A percentile compares a stretch with the other conserved stretches of the same genome.
Conservation (phyloP, 2,797 vertebrate genomes). For the Rhabdomys pumilio region DNA sequence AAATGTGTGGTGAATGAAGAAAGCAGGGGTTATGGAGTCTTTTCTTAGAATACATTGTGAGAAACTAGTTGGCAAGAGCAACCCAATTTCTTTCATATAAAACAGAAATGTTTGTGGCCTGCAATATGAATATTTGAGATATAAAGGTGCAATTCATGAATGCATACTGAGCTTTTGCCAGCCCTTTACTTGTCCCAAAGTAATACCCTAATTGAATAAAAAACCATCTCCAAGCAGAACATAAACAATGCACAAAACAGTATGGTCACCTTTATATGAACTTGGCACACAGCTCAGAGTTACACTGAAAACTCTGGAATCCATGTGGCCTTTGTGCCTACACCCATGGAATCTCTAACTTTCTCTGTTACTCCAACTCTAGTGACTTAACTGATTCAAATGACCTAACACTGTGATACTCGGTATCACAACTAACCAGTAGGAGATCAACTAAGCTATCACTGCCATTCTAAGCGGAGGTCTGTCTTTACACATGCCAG, state of each 20-base stretch:
- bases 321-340: neutral
- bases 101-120: neutral
- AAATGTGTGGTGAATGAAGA: neutral
- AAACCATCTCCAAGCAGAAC: neutral
- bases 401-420: neutral
- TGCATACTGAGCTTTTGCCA: neutral
- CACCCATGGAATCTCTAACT: neutral
- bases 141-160: neutral
- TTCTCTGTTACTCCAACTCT: neutral
- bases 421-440: neutral
- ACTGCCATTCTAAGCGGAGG: neutral
- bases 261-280: neutral
- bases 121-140: neutral
- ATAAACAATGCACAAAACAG: neutral
- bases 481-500: neutral
- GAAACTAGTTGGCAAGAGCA: neutral
- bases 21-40: neutral
- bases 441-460: neutral
- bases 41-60: neutral
- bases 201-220: neutral
- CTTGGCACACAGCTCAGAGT: neutral
- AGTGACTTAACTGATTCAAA: neutral
- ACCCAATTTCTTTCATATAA: neutral
- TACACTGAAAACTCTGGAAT: neutral
- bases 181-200: neutral